Base-by-base conservation (phyloP, 2,797 vertebrate species). In the Silurus lanzhouensis region DNA sequence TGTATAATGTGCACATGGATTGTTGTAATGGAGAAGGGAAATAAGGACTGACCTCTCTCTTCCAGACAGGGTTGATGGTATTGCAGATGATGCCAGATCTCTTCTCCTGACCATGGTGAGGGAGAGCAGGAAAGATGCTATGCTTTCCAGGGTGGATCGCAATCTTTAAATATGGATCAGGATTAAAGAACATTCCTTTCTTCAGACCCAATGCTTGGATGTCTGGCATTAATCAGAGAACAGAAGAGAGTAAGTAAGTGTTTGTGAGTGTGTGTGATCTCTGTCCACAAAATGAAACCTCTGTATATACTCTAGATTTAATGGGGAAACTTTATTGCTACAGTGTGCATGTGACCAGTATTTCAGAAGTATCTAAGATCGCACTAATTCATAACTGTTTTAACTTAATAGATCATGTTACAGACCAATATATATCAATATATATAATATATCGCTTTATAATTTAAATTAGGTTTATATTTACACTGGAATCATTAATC, bases 101-200 rank as follows among this genome's bases (percentile, higher is more conserved):
- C 87, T 97, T 98, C 90, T 99, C 97, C 90, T 99, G 98, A n/a
- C 98, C 98, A 0, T 99, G 98, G 85, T 99, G 98, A 22, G 97
- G 96, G 88, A 99, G 95, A 0, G 96, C 96, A 1, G 98, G 98
- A 91, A 99, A 99, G 92, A 97, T 97, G 94, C 97, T 99, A 68
- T 99, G 97, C 81, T 99, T 99, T 48, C 98, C 98, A 6, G 98
- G 98, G 91, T 98, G 97, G 89, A 99, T 98, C 83, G 97, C 97
- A 89, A 99, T 97, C 93, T 99, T 99, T 92, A 99, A 94, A 86
- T 99, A 99, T 9, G 98, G 98, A 84, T 99, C 98, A 0, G 98
- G 98, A 90, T 99, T 98, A 91, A 99, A 99, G 92, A 99, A 99
- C 98, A 99, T 99, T 46, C 98, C 98, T 91, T 99, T 99, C 95